A percentile compares a stretch with the other conserved stretches of the same genome.
These are phyloP conservation scores for Hozukius guyotensis DNA, from an alignment of 2,797 vertebrate species.

Conservation along the genomic window DNA sequence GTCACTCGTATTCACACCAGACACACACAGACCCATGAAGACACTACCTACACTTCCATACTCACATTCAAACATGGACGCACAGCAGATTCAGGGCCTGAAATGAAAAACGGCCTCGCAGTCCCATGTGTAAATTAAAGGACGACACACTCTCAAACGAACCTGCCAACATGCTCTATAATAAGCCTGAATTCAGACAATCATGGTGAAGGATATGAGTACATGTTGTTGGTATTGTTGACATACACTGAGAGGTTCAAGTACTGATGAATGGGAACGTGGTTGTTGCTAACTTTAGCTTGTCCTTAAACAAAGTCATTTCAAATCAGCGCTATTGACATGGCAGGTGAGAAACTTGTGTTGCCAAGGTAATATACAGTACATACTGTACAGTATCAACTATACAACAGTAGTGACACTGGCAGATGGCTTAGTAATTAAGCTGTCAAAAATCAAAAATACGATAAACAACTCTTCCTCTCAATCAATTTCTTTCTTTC, in stretches of 20 bases:
- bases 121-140: conserved; percentile 35
- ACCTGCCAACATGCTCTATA: conserved; percentile 28
- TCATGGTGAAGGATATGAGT: conserved; percentile 5
- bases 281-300: conserved; percentile 12
- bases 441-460: background rate
- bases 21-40: conserved; percentile 85
- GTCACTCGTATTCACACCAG: conserved; percentile 93
- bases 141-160: conserved; percentile 34
- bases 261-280: background rate
- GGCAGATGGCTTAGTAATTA: conserved; percentile 4
- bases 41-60: conserved; percentile 21
- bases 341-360: conserved; percentile 11
- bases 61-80: conserved; percentile 20
- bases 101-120: conserved; percentile 28
- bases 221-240: background rate
- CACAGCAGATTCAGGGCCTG: background rate
- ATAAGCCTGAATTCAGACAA: conserved; percentile 8
- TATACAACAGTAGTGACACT: background rate
- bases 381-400: background rate
- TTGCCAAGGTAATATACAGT: conserved; percentile 21
- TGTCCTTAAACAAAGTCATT: conserved; percentile 27
- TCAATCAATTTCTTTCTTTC: background rate
- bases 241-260: background rate
- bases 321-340: conserved; percentile 2
- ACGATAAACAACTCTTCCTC: background rate